These are phyloP conservation scores for Xanthia togata DNA, from an alignment of 2,888 invertebrate species.

Conservation along the genomic window DNA sequence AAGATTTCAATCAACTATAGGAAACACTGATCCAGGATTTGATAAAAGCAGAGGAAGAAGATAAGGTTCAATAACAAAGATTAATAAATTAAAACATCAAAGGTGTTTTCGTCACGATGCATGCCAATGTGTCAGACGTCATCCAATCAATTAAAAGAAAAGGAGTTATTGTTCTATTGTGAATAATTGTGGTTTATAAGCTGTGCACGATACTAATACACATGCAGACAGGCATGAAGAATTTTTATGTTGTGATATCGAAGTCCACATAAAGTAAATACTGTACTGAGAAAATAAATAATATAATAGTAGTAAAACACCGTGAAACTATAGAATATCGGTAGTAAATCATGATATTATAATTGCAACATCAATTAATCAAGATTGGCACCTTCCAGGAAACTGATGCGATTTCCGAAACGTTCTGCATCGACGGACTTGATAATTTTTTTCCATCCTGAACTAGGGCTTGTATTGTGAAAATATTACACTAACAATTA, in stretches of 20 bases:
- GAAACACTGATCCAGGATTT: neutral
- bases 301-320: neutral
- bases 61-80: neutral
- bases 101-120: constrained; percentile 17
- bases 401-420: constrained; percentile 48
- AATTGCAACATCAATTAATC: constrained; percentile 24
- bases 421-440: constrained; percentile 36
- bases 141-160: constrained; percentile 43
- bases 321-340: neutral
- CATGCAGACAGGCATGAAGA: neutral
- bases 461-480: constrained; percentile 16
- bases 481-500: constrained; percentile 9
- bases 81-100: neutral
- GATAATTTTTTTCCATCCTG: constrained; percentile 47
- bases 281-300: constrained; percentile 7
- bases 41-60: neutral
- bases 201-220: constrained; percentile 15
- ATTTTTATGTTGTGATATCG: constrained; percentile 25
- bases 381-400: constrained; percentile 62
- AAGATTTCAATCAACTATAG: neutral
- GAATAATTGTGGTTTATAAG: constrained; percentile 45
- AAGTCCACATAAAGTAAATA: constrained; percentile 8
- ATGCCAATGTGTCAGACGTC: constrained; percentile 25
- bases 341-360: constrained; percentile 23
- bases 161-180: constrained; percentile 58